Evolutionary conservation across 2,888 invertebrate genomes (phyloP), one percentile per base, ranked within the genome.

Genomic region (Glyphotaelius pellucidus): DNA sequence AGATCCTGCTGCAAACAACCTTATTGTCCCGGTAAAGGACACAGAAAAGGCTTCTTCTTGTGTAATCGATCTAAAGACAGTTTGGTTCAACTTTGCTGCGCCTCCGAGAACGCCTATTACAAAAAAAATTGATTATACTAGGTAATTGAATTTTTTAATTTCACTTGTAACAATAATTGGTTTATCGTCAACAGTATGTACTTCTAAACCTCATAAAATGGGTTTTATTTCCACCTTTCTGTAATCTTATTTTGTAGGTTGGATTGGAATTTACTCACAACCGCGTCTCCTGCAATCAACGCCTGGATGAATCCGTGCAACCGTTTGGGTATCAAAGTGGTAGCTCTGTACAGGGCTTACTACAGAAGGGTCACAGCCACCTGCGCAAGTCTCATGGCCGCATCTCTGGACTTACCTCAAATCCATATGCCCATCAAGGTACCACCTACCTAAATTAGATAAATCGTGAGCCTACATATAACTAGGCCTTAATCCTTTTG

Each of bases 271-370:
- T 96, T 99, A 91, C 95, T 99, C 90, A 99, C 99, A 94, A 99
- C 99, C 3, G 99, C 99, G 11, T 99, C 99, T 0, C 99, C 99
- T 0, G 99, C 99, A 0, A 99, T 99, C 94, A 99, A 99, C 94
- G 99, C 99, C 1, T 99, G 99, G 99, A 98, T 99, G 97, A 99
- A 99, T 96, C 99, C 99, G 0, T 98, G 98, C 95, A 99, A 99
- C 96, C 97, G 99, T 31, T 97, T 99, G 92, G 98, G 99, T 88
- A 98, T 98, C 93, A 97, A 98, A 94, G 97, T 98, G 88, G 98
- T 98, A 67, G 97, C 98, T 91, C 96, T 99, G 96, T 97, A 98
- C 94, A 96, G 98, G 81, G 97, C 98, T 2, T 97, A 98, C 95
- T 98, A 98, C 93, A 96, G 98, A 87, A 96, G 98, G 91, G 97